Percentiles rank a stretch among this genome's conserved stretches.
phyloP scores from a whole-genome alignment of 2,797 vertebrate species.

The Sardinella longiceps region DNA sequence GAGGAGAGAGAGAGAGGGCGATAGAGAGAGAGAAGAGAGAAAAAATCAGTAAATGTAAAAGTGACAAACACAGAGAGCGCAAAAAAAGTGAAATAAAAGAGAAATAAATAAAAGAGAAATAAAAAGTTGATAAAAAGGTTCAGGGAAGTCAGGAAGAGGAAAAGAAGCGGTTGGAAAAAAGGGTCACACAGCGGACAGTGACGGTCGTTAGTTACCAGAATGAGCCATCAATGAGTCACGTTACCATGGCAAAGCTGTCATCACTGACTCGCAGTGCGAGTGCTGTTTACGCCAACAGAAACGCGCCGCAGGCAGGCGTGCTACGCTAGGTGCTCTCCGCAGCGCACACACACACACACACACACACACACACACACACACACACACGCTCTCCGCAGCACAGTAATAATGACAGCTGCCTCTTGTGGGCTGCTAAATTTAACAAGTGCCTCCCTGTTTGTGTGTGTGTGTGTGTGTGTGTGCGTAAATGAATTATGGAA shows the following conservation, averaged over 20 bases:
- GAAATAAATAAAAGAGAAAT: no score
- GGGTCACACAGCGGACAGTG: slow-evolving; percentile 2
- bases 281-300: neutral
- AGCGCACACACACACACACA: no score
- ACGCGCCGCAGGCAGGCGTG: neutral
- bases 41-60: no score
- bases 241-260: neutral
- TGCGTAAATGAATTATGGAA: neutral
- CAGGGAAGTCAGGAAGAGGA: neutral
- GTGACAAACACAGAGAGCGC: no score
- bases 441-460: neutral
- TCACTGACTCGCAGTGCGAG: neutral
- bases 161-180: no score
- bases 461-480: neutral
- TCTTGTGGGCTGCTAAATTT: neutral
- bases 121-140: no score
- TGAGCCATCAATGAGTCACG: neutral
- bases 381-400: neutral
- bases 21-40: neutral
- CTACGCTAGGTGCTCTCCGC: neutral
- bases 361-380: no score
- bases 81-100: no score
- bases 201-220: neutral
- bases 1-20: neutral
- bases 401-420: neutral